Base-by-base conservation (phyloP, 2,888 invertebrate genomes). In the Andrena hattorfiana region DNA sequence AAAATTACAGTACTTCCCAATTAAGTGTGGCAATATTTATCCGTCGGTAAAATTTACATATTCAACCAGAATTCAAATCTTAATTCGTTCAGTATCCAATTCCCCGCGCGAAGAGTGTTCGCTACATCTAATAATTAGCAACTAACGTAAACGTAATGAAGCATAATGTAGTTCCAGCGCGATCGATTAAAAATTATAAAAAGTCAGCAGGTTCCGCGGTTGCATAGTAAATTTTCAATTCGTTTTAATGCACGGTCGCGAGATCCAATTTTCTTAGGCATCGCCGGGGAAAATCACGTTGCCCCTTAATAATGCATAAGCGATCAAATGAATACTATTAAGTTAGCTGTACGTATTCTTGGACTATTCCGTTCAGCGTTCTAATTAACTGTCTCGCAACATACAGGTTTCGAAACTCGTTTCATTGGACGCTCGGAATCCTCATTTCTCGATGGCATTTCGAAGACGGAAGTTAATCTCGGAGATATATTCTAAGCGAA, bases 331-430 rank as follows among this genome's bases (percentile, higher is more conserved):
- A 62, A 67, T 78, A 68, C 75, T 75, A 66, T 56, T 62, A 66
- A 59, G 42, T 62, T 26, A 23, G 23, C 30, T 16, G 30, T 23
- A 42, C 54, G 63, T 70, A 60, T 48, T 64, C 59, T 26, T n/a
- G 49, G 73, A 8, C 49, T 70, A 66, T 74, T 64, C 75, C 75
- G 75, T 60, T 66, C 63, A 60, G 23, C 73, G 68, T 69, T 82
- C 81, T 81, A 81, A 82, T 82, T 82, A 81, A 81, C 75, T 35
- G 64, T 75, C 82, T 51, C 54, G 69, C 73, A 80, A 63, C 51
- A 42, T 71, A 79, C 81, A 51, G 75, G 82, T 82, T 82, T 66
- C 62, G 69, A 81, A 82, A 82, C 81, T 81, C 54, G 81, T 82
- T 82, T 35, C 60, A 51, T 49, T 32, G 68, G 48, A 26, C 81